Conservation (phyloP, 2,888 invertebrate species). For the Megalurothrips usitatus region DNA sequence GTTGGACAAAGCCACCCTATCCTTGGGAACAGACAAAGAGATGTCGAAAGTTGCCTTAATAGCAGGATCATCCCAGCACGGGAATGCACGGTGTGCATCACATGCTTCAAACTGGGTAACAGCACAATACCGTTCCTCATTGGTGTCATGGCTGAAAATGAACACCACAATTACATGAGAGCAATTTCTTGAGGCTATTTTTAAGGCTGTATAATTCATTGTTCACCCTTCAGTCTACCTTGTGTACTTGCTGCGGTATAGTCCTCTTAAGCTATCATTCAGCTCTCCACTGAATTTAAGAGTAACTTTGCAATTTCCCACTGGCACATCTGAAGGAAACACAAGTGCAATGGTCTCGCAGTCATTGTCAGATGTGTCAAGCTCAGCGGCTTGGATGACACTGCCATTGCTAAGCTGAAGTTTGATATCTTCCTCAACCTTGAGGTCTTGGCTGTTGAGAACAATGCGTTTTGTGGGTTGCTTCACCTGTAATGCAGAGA, state of each 20-base stretch:
- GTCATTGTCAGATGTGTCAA: conserved; percentile 9
- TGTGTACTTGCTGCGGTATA: conserved; percentile 83
- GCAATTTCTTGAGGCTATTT: background rate
- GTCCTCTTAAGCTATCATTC: conserved; percentile 92
- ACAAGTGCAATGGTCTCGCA: conserved; percentile 62
- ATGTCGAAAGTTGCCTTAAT: conserved; percentile 94
- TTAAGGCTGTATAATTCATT: background rate
- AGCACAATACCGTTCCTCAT: conserved; percentile 76
- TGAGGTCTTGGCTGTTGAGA: background rate
- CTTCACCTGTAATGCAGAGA: background rate
- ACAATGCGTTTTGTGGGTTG: background rate
- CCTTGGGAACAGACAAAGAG: conserved; percentile 71
- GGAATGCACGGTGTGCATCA: conserved; percentile 89
- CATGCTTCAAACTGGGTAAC: conserved; percentile 91
- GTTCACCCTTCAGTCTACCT: conserved; percentile 42
- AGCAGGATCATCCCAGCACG: conserved; percentile 98
- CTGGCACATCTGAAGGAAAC: conserved; percentile 58
- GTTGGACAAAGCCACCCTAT: conserved; percentile 85
- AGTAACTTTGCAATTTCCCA: conserved; percentile 55
- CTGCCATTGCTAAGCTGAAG: background rate
- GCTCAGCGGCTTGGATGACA: background rate
- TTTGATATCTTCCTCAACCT: background rate
- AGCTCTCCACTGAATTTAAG: conserved; percentile 79
- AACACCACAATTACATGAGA: conserved; percentile 30
- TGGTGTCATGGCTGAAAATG: conserved; percentile 47